These are phyloP conservation scores for Neodiprion fabricii DNA, from an alignment of 1,140 invertebrate species.

Conservation along the genomic window DNA sequence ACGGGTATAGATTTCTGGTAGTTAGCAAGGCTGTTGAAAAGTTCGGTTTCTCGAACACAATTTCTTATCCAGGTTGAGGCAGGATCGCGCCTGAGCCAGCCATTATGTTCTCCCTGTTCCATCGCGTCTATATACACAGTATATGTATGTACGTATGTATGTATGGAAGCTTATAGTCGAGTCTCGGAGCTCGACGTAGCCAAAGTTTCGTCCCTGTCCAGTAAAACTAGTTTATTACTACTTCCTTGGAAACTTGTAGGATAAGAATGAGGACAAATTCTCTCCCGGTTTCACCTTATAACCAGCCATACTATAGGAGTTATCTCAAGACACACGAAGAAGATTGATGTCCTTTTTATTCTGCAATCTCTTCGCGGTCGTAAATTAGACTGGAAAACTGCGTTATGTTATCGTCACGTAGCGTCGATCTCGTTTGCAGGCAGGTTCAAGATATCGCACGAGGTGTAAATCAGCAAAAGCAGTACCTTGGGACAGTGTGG, in stretches of 20 bases:
- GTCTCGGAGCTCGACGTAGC: neutral
- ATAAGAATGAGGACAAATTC: constrained; percentile 3
- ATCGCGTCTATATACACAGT: too few relatives aligned
- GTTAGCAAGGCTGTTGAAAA: constrained; percentile 4
- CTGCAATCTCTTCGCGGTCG: neutral
- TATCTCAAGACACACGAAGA: neutral
- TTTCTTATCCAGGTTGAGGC: neutral
- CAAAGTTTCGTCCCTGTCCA: neutral
- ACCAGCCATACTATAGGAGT: neutral
- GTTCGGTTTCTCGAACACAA: neutral
- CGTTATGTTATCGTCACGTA: too few relatives aligned
- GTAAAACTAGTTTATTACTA: constrained; percentile 8
- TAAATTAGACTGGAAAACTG: neutral
- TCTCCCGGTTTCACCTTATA: neutral
- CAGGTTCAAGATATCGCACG: neutral
- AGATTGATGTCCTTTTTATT: neutral
- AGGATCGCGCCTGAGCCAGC: neutral
- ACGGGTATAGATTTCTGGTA: neutral
- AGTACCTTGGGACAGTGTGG: neutral
- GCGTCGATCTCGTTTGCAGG: neutral
- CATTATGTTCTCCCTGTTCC: too few relatives aligned
- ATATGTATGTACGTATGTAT: neutral
- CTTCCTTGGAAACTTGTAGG: neutral
- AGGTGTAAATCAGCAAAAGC: neutral
- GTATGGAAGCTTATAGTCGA: neutral